phyloP scores from a whole-genome alignment of 2,797 vertebrate genomes.

The Ceryle rudis region DNA sequence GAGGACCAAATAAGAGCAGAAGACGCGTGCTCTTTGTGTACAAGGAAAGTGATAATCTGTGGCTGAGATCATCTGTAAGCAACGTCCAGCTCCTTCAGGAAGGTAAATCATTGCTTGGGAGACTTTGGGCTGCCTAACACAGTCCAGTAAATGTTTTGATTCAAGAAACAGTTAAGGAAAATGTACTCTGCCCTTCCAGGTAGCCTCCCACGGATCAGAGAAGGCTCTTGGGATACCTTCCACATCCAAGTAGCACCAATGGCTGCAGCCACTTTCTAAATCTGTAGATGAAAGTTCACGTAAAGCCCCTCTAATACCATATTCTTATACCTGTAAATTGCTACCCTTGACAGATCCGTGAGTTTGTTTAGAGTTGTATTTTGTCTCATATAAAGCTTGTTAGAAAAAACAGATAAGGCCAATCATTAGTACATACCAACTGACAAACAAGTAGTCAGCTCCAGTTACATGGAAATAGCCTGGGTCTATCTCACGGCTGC shows the following conservation, averaged over 20 bases:
- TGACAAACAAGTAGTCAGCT: background rate
- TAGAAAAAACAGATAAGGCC: background rate
- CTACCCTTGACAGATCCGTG: background rate
- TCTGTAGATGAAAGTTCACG: background rate
- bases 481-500: slow-evolving; percentile 11
- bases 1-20: background rate
- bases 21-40: background rate
- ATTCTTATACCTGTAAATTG: background rate
- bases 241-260: rapidly evolving
- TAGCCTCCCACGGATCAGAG: background rate
- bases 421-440: background rate
- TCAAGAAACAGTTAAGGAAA: background rate
- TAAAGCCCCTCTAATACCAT: background rate
- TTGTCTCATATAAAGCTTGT: background rate
- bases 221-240: background rate
- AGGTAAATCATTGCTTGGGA: background rate
- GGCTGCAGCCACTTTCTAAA: background rate
- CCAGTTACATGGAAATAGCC: background rate
- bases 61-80: background rate
- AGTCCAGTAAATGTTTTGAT: background rate
- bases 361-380: background rate
- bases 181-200: background rate
- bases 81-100: background rate
- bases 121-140: background rate
- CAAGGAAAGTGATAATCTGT: background rate